Percentiles rank a stretch among this genome's conserved stretches.
Conservation (phyloP, 2,797 vertebrate genomes). For the Liparis tanakae region DNA sequence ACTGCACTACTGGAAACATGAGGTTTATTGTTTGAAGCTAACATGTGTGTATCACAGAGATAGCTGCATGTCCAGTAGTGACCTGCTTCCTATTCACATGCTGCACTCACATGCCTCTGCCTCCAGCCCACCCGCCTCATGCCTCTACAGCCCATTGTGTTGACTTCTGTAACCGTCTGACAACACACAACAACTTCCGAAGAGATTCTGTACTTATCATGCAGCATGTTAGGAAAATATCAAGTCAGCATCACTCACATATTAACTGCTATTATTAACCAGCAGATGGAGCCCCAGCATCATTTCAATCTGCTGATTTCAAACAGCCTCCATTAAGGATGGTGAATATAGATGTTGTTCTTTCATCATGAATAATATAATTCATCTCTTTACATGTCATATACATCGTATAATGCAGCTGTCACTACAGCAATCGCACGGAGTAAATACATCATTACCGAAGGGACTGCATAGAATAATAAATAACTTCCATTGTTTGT, state of each 20-base stretch:
- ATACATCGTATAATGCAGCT: slow-evolving; percentile 19
- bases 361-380: neutral
- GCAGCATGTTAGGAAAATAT: slow-evolving; percentile 12
- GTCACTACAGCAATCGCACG: slow-evolving; percentile 31
- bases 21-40: slow-evolving; percentile 20
- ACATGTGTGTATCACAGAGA: slow-evolving; percentile 14
- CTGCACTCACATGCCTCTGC: slow-evolving; percentile 35
- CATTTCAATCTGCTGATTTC: neutral
- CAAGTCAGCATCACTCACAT: neutral
- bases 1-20: slow-evolving; percentile 3
- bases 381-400: slow-evolving; percentile 17
- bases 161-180: neutral
- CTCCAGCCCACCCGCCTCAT: slow-evolving; percentile 13
- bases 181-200: slow-evolving; percentile 2
- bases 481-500: slow-evolving; percentile 59
- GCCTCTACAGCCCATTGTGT: slow-evolving; percentile 6
- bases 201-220: slow-evolving; percentile 25
- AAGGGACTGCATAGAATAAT: slow-evolving; percentile 52
- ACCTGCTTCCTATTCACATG: slow-evolving; percentile 27
- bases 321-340: neutral
- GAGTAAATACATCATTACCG: slow-evolving; percentile 41
- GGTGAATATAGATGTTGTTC: neutral
- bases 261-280: slow-evolving; percentile 26
- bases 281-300: slow-evolving; percentile 54
- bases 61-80: slow-evolving; percentile 4